Percentiles rank a stretch among this genome's conserved stretches.
Conservation (phyloP, 2,888 invertebrate species). For the Cantharis lateralis region DNA sequence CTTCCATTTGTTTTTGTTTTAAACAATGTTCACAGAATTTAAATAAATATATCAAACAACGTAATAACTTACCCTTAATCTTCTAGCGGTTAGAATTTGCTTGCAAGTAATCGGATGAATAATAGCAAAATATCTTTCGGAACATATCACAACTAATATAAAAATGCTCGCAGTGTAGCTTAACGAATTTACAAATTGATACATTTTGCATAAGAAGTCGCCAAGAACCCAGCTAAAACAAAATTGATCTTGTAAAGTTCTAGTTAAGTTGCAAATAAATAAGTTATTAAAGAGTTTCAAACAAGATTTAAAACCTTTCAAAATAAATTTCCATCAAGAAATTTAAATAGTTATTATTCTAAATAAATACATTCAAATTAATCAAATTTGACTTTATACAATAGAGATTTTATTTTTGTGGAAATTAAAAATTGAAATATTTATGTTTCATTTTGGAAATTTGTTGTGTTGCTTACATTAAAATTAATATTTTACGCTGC, state of each 20-base stretch:
- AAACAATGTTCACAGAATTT: too few relatives aligned
- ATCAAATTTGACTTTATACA: too few relatives aligned
- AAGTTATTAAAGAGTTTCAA: neutral
- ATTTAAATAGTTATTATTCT: neutral
- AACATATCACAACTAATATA: conserved; percentile 85
- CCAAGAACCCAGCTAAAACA: conserved; percentile 79
- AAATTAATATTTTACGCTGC: too few relatives aligned
- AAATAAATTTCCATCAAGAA: neutral
- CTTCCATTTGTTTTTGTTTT: too few relatives aligned
- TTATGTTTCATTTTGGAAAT: too few relatives aligned
- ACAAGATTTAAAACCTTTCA: neutral
- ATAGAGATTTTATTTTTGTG: too few relatives aligned
- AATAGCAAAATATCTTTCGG: conserved; percentile 85
- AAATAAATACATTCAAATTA: too few relatives aligned
- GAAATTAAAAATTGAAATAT: too few relatives aligned
- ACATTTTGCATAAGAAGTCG: conserved; percentile 86
- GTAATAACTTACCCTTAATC: conserved; percentile 68
- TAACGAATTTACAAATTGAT: conserved; percentile 85
- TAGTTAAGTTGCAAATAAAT: neutral
- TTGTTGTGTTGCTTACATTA: too few relatives aligned
- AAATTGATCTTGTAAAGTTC: conserved; percentile 22
- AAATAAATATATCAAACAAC: neutral
- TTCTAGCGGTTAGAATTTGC: conserved; percentile 76
- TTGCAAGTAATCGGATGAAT: conserved; percentile 84
- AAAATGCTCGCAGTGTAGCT: conserved; percentile 91